Evolutionary conservation across 2,888 invertebrate genomes (phyloP), one percentile per base, ranked within the genome.

Genomic region (Tetragnatha montana): DNA sequence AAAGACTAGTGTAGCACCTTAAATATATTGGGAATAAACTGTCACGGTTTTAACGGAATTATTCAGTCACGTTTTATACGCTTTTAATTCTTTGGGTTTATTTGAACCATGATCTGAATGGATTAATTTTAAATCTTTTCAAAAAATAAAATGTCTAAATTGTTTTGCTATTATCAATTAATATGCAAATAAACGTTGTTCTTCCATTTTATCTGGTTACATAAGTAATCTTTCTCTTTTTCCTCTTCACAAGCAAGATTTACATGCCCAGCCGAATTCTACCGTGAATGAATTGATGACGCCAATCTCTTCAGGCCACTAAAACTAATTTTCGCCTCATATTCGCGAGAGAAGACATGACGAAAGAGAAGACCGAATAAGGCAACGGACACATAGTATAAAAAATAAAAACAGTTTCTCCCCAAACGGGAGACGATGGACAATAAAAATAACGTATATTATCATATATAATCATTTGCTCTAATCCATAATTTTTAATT

Each of bases 351-450:
- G 76, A 86, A 81, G 35, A 88, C 68, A 49, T 47, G 73, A 84
- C 73, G 80, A 83, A 73, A 69, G 76, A 74, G 75, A 51, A 89
- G 81, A 70, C 75, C 68, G 75, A 89, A 85, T 89, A 89, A 89
- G 89, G 89, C 89, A 89, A 89, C 85, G 51, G 85, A 89, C 85
- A 89, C 51, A 81, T 8, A 89, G 89, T 89, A 89, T 89, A 89
- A 89, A 89, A 89, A 89, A 81, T 81, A 89, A 89, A 89, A 85
- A 76, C 60, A 21, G 22, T 70, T 73, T 70, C 84, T 70, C 21
- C 21, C 19, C 68, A 60, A 71, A 19, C 12, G 83, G 83, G 76
- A 69, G 80, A 85, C 35, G 35, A 35, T 35, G 68, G 78, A 80
- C 85, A 78, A 89, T 89, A 85, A 89, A 89, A 89, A 81, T 81